Base-by-base conservation (phyloP, 2,113 vertebrate genomes). In the Euleptes europaea region DNA sequence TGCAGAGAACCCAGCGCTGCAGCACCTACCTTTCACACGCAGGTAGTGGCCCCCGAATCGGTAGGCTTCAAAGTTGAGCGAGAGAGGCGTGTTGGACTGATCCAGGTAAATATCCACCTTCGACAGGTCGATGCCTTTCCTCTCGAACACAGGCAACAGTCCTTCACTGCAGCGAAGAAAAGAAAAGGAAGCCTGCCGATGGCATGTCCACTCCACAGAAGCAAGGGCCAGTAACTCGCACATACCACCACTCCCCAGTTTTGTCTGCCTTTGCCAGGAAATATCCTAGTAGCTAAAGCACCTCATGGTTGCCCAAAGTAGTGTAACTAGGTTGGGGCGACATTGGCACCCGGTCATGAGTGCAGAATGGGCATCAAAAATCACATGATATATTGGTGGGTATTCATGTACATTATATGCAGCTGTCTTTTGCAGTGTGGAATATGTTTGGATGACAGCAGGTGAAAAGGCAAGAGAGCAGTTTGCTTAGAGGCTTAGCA, bases 1-100 rank as follows among this genome's bases (percentile, higher is more conserved):
- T 21, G 11, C 42, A 1, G 1, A 11, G 19, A 28, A 19, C 0
- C 7, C 0, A 0, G 17, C 40, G n/a, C 74, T 0, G 69, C n/a
- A n/a, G n/a, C n/a, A n/a, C 40, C 28, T 91, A 99, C 99, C 99
- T 98, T 97, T 99, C n/a, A 99, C 98, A 78, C 98, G 96, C 83
- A 99, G 97, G 95, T 98, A 97, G 93, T 98, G 98, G 74, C 99
- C 99, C 85, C 99, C 98, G 0, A 99, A 98, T 86, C 96, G 97
- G 89, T 97, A 99, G 0, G 98, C 98, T 95, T 99, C 98, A 0
- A 99, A 99, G 92, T 97, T 95, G 42, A 99, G 97, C 1, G 97
- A 98, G 77, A 99, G 95, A 0, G 99, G 98, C 0, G 99, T 99
- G 96, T 98, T 98, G 80, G 99, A 99, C 94, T 99, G 98, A 90